These are phyloP conservation scores for Nomada lathburiana DNA, from an alignment of 2,888 invertebrate species.

Conservation along the genomic window DNA sequence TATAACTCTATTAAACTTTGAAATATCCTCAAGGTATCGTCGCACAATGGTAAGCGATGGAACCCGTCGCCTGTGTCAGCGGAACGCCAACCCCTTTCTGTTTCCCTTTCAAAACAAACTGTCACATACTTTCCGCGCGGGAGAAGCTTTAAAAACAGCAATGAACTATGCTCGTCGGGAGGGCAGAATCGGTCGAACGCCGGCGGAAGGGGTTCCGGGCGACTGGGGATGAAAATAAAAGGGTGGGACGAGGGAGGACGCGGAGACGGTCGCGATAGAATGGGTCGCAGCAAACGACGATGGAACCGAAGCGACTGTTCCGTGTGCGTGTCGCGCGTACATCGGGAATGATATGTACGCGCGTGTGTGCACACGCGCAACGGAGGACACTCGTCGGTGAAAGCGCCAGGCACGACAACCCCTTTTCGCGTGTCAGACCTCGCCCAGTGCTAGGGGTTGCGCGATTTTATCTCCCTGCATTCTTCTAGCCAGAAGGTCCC, in stretches of 20 bases:
- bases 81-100: constrained; percentile 45
- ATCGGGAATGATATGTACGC: neutral
- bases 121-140: constrained; percentile 71
- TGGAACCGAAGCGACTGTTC: constrained; percentile 13
- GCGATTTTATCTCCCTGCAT: constrained; percentile 76
- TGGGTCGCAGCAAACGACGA: neutral
- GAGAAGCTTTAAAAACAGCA: constrained; percentile 71
- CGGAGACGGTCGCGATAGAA: neutral
- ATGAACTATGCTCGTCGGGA: constrained; percentile 64
- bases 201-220: neutral
- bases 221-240: constrained; percentile 50
- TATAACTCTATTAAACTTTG: constrained; percentile 74
- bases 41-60: constrained; percentile 63
- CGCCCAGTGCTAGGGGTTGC: constrained; percentile 67
- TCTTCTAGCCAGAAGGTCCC: constrained; percentile 72
- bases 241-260: neutral
- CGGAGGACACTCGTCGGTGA: constrained; percentile 22
- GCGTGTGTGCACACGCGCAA: neutral
- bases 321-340: constrained; percentile 1
- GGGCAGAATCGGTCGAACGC: constrained; percentile 49
- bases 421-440: constrained; percentile 40
- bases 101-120: constrained; percentile 65
- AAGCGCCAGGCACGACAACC: constrained; percentile 48
- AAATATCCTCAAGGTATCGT: constrained; percentile 71
- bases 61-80: constrained; percentile 68